Percentiles rank a stretch among this genome's conserved stretches.
phyloP scores from a whole-genome alignment of 2,797 vertebrate genomes.

The Ciconia nigra region DNA sequence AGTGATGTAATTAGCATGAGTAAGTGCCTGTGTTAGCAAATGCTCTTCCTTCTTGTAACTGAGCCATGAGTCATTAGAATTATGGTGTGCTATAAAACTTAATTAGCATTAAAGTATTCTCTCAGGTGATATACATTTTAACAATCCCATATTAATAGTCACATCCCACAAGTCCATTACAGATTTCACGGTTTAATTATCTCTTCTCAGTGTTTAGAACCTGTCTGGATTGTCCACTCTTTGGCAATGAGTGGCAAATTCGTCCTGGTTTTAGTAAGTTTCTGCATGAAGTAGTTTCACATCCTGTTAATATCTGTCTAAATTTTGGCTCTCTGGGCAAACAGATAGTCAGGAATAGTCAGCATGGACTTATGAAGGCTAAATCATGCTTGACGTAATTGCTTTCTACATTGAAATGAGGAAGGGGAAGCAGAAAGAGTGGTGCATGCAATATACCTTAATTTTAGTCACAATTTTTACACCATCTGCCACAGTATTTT shows the following conservation, averaged over 20 bases:
- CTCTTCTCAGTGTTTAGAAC: neutral
- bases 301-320: neutral
- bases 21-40: neutral
- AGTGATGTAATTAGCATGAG: neutral
- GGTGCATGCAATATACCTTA: neutral
- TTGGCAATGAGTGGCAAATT: neutral
- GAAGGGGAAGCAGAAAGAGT: neutral
- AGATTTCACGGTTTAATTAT: slow-evolving; percentile 22
- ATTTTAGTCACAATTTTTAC: slow-evolving; percentile 9
- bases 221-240: neutral
- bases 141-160: slow-evolving; percentile 36
- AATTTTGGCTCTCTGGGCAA: slow-evolving; percentile 21
- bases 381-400: neutral
- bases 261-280: neutral
- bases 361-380: neutral
- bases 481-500: slow-evolving; percentile 20
- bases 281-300: neutral
- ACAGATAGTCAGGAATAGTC: neutral
- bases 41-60: neutral
- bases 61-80: slow-evolving; percentile 45
- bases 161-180: neutral
- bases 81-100: slow-evolving; percentile 18
- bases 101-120: slow-evolving; percentile 46
- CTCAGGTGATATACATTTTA: slow-evolving; percentile 31
- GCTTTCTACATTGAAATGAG: neutral